Conservation (phyloP, 1,140 invertebrate species). For the Gryon sp. region DNA sequence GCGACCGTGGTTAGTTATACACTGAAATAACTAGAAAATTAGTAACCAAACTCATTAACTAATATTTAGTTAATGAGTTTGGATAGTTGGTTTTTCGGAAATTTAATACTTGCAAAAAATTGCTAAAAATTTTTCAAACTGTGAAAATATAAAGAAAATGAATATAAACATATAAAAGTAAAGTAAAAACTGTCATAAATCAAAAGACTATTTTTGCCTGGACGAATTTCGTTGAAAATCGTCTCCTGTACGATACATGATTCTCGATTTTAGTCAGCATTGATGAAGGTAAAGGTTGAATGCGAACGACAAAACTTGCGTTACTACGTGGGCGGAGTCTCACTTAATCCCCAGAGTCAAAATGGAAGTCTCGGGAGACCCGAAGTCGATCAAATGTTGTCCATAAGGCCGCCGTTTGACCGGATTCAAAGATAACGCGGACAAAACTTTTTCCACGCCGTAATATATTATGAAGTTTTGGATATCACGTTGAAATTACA, state of each 20-base stretch:
- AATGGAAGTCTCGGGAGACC: conserved; percentile 79
- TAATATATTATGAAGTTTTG: conserved; percentile 55
- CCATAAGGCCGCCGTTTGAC: conserved; percentile 67
- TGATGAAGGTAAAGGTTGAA: conserved; percentile 57
- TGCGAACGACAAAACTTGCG: conserved; percentile 74
- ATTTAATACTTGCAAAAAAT: no score
- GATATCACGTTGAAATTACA: conserved; percentile 59
- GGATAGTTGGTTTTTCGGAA: no score
- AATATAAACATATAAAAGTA: no score
- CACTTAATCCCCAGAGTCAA: conserved; percentile 80
- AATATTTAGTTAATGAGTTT: no score
- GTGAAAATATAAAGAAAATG: no score
- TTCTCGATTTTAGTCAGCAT: conserved; percentile 73
- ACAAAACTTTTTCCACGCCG: conserved; percentile 65
- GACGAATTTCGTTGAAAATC: no score
- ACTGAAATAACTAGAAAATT: no score
- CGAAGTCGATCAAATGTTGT: conserved; percentile 69
- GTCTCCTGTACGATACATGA: conserved; percentile 73
- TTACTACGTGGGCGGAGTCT: conserved; percentile 76
- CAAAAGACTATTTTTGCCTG: neutral
- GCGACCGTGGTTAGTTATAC: no score
- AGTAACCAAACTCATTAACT: no score
- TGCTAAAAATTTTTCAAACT: no score
- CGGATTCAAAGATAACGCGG: conserved; percentile 64
- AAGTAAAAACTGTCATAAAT: no score